phyloP scores from a whole-genome alignment of 2,113 vertebrate species.

The Trichechus manatus region DNA sequence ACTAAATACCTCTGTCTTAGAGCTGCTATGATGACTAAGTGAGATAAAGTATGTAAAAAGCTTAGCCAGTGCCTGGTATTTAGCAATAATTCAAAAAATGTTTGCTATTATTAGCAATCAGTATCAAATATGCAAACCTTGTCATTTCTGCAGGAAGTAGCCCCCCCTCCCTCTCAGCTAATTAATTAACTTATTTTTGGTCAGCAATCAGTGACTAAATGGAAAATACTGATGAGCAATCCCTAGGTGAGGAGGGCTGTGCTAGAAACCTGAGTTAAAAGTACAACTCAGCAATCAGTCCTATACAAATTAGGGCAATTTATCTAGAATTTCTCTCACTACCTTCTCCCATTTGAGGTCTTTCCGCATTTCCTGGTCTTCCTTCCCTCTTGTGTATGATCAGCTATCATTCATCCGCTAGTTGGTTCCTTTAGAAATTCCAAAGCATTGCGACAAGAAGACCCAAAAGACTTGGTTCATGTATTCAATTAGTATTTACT shows the following conservation, averaged over 20 bases:
- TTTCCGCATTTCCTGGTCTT: neutral
- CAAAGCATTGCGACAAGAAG: neutral
- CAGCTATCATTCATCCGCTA: neutral
- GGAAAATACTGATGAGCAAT: neutral
- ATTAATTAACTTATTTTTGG: neutral
- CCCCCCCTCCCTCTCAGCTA: neutral
- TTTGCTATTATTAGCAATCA: constrained; percentile 26
- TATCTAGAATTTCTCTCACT: neutral
- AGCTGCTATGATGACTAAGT: neutral
- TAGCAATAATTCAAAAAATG: neutral
- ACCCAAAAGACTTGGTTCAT: neutral
- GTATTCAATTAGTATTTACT: too few species aligned
- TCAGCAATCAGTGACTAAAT: neutral
- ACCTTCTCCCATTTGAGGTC: neutral
- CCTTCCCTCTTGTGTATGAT: neutral
- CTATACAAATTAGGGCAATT: neutral
- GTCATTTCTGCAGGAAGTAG: neutral
- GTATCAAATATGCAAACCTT: neutral
- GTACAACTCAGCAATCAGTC: neutral
- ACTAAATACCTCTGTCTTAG: neutral
- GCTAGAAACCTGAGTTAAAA: neutral
- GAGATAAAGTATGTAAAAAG: neutral
- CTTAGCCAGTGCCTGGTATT: neutral
- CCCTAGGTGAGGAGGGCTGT: neutral
- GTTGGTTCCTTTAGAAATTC: neutral